Percentiles rank a stretch among this genome's conserved stretches.
These are phyloP conservation scores for Miniopterus natalensis DNA, from an alignment of 2,113 vertebrate genomes.

Conservation along the genomic window DNA sequence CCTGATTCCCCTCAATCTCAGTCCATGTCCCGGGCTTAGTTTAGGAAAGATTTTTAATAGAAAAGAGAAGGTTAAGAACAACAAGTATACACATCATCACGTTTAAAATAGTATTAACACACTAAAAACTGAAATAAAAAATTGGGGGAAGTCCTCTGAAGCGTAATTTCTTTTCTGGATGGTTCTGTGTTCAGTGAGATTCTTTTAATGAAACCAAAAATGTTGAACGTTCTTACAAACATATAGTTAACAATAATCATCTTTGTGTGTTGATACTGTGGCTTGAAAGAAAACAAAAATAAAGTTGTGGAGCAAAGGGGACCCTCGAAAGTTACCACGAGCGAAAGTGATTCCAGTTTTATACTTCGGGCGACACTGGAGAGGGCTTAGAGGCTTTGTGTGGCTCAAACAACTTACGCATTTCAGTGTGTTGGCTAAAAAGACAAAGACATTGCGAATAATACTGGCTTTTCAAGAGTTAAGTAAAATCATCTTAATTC, in stretches of 20 bases:
- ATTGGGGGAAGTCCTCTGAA: background rate
- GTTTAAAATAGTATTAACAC: background rate
- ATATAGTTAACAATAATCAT: background rate
- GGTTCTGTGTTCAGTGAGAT: background rate
- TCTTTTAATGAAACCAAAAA: background rate
- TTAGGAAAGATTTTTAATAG: background rate
- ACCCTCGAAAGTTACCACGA: background rate
- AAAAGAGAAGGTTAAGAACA: background rate
- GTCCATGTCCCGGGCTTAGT: background rate
- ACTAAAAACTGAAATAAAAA: background rate
- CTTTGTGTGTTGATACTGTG: background rate
- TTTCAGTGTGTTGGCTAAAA: background rate
- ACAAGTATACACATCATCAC: background rate
- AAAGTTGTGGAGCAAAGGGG: background rate
- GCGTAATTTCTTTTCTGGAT: background rate
- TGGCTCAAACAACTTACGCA: background rate
- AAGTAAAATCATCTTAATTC: background rate
- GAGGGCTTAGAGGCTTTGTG: background rate
- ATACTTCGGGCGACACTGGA: background rate
- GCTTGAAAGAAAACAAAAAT: background rate
- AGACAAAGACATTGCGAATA: background rate
- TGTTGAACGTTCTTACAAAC: background rate
- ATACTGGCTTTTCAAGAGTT: background rate
- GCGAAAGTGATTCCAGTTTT: background rate
- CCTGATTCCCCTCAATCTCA: background rate